Percentiles rank a stretch among this genome's conserved stretches.
phyloP scores from a whole-genome alignment of 1,140 invertebrate species.

The Lepidotrigona ventralis region DNA sequence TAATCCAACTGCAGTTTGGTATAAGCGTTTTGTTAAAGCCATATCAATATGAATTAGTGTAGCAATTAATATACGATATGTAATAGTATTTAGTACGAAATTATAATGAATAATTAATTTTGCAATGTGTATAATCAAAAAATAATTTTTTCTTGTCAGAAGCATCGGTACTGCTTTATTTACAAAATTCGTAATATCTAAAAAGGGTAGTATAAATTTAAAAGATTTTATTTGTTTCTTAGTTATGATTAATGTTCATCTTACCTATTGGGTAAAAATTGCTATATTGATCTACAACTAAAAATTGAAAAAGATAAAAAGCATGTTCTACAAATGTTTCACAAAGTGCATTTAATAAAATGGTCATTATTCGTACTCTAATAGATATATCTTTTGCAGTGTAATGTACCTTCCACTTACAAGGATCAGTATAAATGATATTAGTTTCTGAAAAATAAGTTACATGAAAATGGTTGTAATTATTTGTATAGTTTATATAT shows the following conservation, averaged over 20 bases:
- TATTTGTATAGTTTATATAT: background rate
- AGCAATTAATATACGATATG: constrained; percentile 56
- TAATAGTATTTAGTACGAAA: constrained; percentile 46
- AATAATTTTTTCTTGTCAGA: constrained; percentile 23
- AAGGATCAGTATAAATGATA: constrained; percentile 51
- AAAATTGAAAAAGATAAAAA: constrained; percentile 60
- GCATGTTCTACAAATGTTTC: constrained; percentile 52
- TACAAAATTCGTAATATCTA: constrained; percentile 57
- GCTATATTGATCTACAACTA: constrained; percentile 63
- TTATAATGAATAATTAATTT: constrained; percentile 54
- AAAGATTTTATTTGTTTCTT: background rate
- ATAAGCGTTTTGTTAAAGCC: constrained; percentile 58
- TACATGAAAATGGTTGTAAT: background rate
- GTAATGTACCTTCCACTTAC: constrained; percentile 50
- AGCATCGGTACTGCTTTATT: constrained; percentile 52
- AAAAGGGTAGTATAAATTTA: constrained; percentile 31
- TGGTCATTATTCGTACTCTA: constrained; percentile 44
- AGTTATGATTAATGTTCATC: background rate
- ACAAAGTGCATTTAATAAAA: constrained; percentile 62
- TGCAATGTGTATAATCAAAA: constrained; percentile 43
- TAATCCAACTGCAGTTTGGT: constrained; percentile 60
- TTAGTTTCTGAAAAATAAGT: constrained; percentile 44
- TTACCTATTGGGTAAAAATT: constrained; percentile 68
- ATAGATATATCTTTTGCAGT: constrained; percentile 42
- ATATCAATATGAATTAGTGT: constrained; percentile 54